Evolutionary conservation across 2,797 vertebrate species (phyloP).

Genomic region (Lagorchestes hirsutus): DNA sequence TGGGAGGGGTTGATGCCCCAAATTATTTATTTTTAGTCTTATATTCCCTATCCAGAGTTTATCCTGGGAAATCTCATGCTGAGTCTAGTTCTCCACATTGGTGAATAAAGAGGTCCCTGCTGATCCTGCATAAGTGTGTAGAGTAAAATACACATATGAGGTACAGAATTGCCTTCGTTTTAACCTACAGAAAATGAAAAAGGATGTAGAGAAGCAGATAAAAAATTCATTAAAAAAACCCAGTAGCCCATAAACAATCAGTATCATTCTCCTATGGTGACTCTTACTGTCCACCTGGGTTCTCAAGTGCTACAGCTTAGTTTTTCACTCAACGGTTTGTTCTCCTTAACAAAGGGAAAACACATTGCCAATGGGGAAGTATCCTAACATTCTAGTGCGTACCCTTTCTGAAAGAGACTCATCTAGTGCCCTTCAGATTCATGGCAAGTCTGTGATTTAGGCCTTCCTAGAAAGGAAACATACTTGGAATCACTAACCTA

Average conservation of each 20-base stretch:
- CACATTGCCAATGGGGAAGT: neutral
- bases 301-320: neutral
- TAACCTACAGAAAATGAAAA: neutral
- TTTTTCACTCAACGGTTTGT: neutral
- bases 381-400: neutral
- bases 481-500: neutral
- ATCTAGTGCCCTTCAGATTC: neutral
- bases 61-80: neutral
- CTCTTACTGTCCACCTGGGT: neutral
- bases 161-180: neutral
- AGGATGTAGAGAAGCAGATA: neutral
- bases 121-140: neutral
- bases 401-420: neutral
- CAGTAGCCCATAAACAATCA: neutral
- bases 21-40: neutral
- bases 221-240: neutral
- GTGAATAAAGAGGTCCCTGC: neutral
- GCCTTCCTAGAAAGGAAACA: neutral
- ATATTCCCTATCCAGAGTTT: neutral
- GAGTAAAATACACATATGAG: neutral
- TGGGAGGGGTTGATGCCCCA: neutral
- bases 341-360: neutral
- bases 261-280: neutral
- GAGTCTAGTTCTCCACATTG: neutral
- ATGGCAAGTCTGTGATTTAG: neutral